Base-by-base conservation (phyloP, 2,888 invertebrate genomes). In the Amphipoea oculea region DNA sequence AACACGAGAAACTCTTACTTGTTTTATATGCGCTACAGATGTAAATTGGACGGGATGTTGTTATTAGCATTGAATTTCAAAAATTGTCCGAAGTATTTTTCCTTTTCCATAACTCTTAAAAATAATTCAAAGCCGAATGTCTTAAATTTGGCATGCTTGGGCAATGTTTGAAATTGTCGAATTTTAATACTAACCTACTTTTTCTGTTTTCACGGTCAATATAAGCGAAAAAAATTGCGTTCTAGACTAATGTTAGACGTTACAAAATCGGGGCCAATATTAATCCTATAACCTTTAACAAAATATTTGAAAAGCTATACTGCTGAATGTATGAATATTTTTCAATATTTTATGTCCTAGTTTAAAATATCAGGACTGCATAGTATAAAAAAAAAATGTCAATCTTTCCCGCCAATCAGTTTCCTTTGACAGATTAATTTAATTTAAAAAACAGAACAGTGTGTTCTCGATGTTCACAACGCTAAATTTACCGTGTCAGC, bases 401-500 rank as follows among this genome's bases (percentile, higher is more conserved):
- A 88, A 89, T 87, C 87, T 89, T 88, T 86, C 84, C 88, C 79
- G 86, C 85, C 89, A 89, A 87, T 85, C 81, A 86, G 87, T 88
- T 87, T 84, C 84, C 80, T 75, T 80, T 85, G 87, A 87, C 89
- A 91, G 89, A 92, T 92, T 88, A 90, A 88, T 92, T 90, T 90
- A 89, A 92, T 90, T 93, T 90, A 88, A 90, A 91, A 91, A 90
- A 90, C 82, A 93, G 92, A 92, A 91, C 85, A 92, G 86, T 90
- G 83, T 87, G 90, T 90, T 92, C 90, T 90, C 84, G 86, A 92
- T 91, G 92, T 89, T 91, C 88, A 86, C 85, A 83, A 82, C 71
- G 92, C 91, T 95, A 94, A 95, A 95, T 95, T 92, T 92, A 94
- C 92, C 93, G 92, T 85, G 86, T 82, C 90, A 85, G 78, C 85